phyloP scores from a whole-genome alignment of 2,797 vertebrate species.

The Echeneis naucrates region DNA sequence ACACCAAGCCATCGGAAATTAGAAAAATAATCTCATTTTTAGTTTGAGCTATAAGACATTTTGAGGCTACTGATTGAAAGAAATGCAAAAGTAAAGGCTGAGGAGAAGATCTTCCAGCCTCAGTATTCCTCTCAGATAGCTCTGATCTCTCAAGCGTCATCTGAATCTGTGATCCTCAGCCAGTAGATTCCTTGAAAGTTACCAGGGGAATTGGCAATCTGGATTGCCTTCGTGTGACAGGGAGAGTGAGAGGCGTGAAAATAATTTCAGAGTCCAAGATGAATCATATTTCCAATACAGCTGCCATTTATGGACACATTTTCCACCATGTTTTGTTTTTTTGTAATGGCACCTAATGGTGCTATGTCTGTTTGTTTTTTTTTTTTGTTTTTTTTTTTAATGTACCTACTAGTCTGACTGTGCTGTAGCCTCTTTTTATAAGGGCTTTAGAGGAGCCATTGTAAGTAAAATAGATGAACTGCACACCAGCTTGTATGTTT shows the following conservation, averaged over 20 bases:
- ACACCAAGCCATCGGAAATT: background rate
- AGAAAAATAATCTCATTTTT: conserved; percentile 1
- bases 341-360: conserved; percentile 37
- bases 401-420: conserved; percentile 34
- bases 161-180: conserved; percentile 64
- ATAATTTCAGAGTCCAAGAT: conserved; percentile 78
- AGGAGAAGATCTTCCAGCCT: conserved; percentile 16
- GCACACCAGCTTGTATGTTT: conserved; percentile 38
- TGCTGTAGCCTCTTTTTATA: conserved; percentile 17
- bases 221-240: conserved; percentile 74
- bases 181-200: conserved; percentile 76
- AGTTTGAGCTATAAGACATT: conserved; percentile 1
- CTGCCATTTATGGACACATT: conserved; percentile 73
- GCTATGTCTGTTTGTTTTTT: too few relatives aligned
- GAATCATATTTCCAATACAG: conserved; percentile 70
- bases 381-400: conserved; percentile 26
- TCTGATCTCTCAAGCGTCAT: conserved; percentile 60
- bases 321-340: conserved; percentile 42
- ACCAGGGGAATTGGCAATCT: conserved; percentile 71
- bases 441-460: conserved; percentile 35
- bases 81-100: background rate
- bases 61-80: conserved; percentile 35
- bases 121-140: conserved; percentile 49
- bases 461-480: conserved; percentile 49
- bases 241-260: conserved; percentile 70